Base-by-base conservation (phyloP, 2,888 invertebrate species). In the Patella ulyssiponensis region DNA sequence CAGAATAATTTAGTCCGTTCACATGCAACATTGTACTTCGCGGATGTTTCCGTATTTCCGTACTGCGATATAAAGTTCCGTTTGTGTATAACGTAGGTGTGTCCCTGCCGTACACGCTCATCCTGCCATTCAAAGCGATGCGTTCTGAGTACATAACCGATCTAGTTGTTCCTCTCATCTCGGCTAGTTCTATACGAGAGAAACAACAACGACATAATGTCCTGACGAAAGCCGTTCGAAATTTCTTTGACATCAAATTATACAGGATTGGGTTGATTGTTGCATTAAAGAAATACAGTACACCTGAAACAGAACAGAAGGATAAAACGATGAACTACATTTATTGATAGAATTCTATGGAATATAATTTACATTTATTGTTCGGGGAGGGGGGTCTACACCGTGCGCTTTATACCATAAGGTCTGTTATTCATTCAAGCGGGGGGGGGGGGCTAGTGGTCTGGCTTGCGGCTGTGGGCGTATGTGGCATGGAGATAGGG, bases 191-290 rank as follows among this genome's bases (percentile, higher is more conserved):
- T 44, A 86, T 84, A 11, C 82, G 78, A 64, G 84, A 54, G 72
- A 73, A 77, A 79, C 86, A 87, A 74, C 89, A 87, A 52, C 89
- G 83, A 77, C 90, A 91, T 53, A 92, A 83, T 4, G 92, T 92
- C 73, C 91, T 97, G 95, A 96, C 96, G 92, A 98, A 97, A 73
- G 98, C 98, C 84, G 95, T 95, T 51, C 97, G 94, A 91, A 98
- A 98, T 91, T 97, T 97, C 91, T 96, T 95, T 14, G 97, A 97
- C 96, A 98, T 96, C 75, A 97, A 95, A 92, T 98, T 96, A 92
- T 98, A 98, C 56, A 98, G 94, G 83, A 98, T 94, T 0, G 98
- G 98, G 92, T 98, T 98, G 89, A 98, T 95, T 86, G 96, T 97
- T 11, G 98, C 97, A 12, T 97, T 97, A 86, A 98, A 92, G 92